Conservation (phyloP, 2,888 invertebrate species). For the Caenorhabditis imperialis region DNA sequence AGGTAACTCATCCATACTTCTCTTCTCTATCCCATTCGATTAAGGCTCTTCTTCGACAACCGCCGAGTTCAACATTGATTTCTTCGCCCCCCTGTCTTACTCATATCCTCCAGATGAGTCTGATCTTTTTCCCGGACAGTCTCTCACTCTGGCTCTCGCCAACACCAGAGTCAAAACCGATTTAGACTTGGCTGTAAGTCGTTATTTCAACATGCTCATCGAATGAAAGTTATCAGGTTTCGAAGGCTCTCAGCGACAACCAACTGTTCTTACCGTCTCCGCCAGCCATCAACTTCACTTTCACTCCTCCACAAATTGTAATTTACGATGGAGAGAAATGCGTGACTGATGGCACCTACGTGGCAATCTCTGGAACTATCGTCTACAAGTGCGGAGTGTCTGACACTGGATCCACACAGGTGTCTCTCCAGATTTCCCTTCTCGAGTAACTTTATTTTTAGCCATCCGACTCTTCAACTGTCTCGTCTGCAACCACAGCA, state of each 20-base stretch:
- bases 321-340: constrained; percentile 32
- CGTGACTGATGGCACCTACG: constrained; percentile 8
- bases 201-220: too few species aligned
- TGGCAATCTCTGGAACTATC: constrained; percentile 24
- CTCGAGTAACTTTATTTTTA: neutral
- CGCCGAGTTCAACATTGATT: constrained; percentile 30
- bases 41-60: constrained; percentile 15
- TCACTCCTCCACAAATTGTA: constrained; percentile 11
- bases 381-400: constrained; percentile 25
- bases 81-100: constrained; percentile 36
- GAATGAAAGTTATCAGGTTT: too few species aligned
- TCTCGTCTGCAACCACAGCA: neutral
- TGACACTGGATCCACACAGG: neutral
- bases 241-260: constrained; percentile 25
- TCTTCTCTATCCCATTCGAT: neutral
- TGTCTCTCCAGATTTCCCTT: neutral
- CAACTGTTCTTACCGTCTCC: constrained; percentile 27
- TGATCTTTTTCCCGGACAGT: constrained; percentile 19
- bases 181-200: constrained; percentile 25
- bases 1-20: neutral
- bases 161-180: constrained; percentile 15
- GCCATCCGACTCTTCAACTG: neutral
- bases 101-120: constrained; percentile 25
- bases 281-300: constrained; percentile 27
- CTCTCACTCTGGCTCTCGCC: constrained; percentile 8